Evolutionary conservation across 1,140 invertebrate genomes (phyloP).

Genomic region (Lepeophtheirus salmonis): DNA sequence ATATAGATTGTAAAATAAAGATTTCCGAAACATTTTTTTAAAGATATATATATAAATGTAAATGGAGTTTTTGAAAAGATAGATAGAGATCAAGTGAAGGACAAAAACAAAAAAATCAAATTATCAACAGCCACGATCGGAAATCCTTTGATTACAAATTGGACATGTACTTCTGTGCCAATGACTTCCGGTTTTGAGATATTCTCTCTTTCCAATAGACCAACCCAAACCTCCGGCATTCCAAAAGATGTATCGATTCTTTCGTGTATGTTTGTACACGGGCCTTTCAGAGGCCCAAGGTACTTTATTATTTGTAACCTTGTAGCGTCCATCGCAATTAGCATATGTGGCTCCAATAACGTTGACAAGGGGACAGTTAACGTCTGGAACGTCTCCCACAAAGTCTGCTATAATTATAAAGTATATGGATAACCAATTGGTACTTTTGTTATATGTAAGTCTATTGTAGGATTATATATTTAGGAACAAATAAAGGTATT

Average conservation of each 20-base stretch:
- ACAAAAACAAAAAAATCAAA: no score
- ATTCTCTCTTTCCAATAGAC: slow-evolving; percentile 17
- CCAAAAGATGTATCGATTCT: slow-evolving; percentile 18
- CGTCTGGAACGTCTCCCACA: slow-evolving; percentile 1
- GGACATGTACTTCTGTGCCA: slow-evolving; percentile 18
- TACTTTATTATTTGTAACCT: background rate
- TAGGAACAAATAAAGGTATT: no score
- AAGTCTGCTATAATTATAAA: background rate
- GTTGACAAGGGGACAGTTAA: slow-evolving; percentile 4
- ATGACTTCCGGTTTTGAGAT: slow-evolving; percentile 18
- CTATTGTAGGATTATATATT: no score
- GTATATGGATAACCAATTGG: no score
- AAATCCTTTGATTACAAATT: no score
- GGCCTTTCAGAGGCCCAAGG: slow-evolving; percentile 5
- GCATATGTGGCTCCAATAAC: slow-evolving; percentile 15
- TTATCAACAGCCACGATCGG: no score
- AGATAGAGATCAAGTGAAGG: no score
- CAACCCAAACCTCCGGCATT: slow-evolving; percentile 16
- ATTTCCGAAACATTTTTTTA: background rate
- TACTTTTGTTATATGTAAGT: no score
- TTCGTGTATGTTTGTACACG: slow-evolving; percentile 6
- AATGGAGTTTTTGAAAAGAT: no score
- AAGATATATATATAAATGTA: background rate
- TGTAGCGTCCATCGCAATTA: slow-evolving; percentile 7
- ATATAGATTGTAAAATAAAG: background rate